A percentile compares a stretch with the other conserved stretches of the same genome.
Conservation (phyloP, 2,113 vertebrate species). For the Sardina pilchardus region DNA sequence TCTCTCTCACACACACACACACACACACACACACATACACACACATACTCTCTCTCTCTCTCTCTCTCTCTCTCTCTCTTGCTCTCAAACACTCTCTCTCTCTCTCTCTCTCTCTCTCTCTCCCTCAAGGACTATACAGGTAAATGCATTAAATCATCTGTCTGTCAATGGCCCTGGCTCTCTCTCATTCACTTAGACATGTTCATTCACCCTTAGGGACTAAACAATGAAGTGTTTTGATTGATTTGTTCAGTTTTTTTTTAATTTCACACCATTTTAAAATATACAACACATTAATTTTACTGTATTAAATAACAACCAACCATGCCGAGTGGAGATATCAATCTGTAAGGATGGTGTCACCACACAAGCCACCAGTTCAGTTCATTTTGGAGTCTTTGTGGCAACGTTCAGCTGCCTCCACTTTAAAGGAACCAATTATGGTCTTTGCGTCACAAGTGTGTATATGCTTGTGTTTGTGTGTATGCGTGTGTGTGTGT, state of each 20-base stretch:
- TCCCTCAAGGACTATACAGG: not conserved
- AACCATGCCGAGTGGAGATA: not conserved
- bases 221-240: not conserved
- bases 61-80: not conserved
- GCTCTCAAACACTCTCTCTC: not conserved
- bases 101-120: not conserved
- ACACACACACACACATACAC: too few relatives aligned
- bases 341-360: not conserved
- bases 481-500: not conserved
- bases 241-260: not conserved
- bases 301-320: not conserved
- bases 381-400: not conserved
- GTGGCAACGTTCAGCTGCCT: conserved; percentile 6
- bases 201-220: not conserved
- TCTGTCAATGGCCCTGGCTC: not conserved
- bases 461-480: not conserved
- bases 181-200: not conserved
- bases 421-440: conserved; percentile 13
- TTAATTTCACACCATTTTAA: conserved; percentile 10
- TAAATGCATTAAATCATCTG: not conserved
- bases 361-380: not conserved
- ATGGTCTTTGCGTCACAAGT: conserved; percentile 17
- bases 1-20: too few relatives aligned
- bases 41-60: too few relatives aligned
- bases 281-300: conserved; percentile 10